phyloP scores from a whole-genome alignment of 2,797 vertebrate genomes.

The Zalophus californianus region DNA sequence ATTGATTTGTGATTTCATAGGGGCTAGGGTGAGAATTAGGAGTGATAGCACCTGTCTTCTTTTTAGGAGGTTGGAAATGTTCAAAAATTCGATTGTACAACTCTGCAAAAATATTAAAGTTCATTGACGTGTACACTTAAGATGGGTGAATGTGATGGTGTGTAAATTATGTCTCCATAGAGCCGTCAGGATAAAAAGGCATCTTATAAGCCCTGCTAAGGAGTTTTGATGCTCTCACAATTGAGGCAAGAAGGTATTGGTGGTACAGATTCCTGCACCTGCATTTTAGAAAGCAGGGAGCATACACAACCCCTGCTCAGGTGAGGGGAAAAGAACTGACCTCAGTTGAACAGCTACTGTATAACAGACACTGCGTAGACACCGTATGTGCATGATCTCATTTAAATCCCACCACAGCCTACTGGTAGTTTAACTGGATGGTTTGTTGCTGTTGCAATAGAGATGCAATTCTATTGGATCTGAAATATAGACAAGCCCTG shows the following conservation, averaged over 20 bases:
- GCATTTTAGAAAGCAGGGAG: background rate
- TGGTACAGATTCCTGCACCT: background rate
- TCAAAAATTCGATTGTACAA: background rate
- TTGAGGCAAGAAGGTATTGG: background rate
- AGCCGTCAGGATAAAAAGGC: background rate
- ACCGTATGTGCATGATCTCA: background rate
- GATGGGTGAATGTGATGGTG: background rate
- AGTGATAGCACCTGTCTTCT: background rate
- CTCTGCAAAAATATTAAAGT: background rate
- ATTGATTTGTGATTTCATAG: background rate
- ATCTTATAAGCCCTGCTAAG: background rate
- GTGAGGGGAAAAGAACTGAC: background rate
- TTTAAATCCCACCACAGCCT: background rate
- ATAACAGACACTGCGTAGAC: background rate
- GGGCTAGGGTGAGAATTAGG: background rate
- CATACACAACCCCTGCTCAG: background rate
- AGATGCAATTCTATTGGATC: background rate
- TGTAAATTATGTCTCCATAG: background rate
- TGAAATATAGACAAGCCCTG: background rate
- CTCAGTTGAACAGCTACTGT: rapidly evolving
- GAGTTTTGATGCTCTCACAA: background rate
- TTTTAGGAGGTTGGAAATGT: background rate
- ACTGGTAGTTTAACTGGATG: background rate
- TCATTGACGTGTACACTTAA: background rate
- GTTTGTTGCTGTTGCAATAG: background rate